Evolutionary conservation across 2,797 vertebrate species (phyloP).

Genomic region (Agapornis canus): DNA sequence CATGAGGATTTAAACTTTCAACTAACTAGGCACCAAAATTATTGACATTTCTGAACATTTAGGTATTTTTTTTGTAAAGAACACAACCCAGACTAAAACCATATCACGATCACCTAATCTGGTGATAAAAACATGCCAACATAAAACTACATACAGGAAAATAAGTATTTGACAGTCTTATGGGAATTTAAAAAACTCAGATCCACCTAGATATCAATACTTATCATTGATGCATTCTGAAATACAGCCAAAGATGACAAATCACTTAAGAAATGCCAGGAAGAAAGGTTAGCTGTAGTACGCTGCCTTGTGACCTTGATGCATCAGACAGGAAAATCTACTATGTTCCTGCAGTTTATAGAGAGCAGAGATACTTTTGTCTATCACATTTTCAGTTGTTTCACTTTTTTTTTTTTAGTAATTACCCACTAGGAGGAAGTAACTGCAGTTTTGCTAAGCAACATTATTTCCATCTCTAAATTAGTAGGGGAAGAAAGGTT

Average conservation of each 20-base stretch:
- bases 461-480: not conserved
- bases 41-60: not conserved
- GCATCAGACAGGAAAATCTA: not conserved
- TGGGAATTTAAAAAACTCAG: not conserved
- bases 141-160: not conserved
- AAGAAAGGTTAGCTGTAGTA: not conserved
- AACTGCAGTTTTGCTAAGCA: not conserved
- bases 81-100: not conserved
- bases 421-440: not conserved
- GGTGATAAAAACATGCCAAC: not conserved
- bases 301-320: not conserved
- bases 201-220: not conserved
- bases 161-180: not conserved
- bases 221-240: not conserved
- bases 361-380: not conserved
- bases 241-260: not conserved
- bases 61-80: not conserved
- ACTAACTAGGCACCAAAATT: not conserved
- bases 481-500: not conserved
- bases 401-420: not conserved
- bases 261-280: not conserved
- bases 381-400: not conserved
- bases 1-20: not conserved
- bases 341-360: not conserved
- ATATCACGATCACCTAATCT: not conserved